Percentiles rank a stretch among this genome's conserved stretches.
Evolutionary conservation across 2,113 vertebrate species (phyloP).

Genomic region (Sula dactylatra): DNA sequence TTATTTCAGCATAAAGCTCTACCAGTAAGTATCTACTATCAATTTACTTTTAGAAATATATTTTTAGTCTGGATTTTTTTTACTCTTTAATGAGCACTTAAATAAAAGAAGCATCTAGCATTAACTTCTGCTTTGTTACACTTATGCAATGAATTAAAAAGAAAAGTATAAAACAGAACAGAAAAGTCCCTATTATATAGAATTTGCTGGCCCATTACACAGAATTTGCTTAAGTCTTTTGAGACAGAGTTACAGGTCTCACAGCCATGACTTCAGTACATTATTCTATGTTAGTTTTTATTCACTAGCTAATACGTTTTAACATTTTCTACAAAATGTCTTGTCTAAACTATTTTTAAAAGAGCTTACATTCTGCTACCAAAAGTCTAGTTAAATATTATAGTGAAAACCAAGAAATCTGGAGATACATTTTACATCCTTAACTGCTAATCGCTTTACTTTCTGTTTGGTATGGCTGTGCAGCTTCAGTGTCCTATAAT

Average conservation of each 20-base stretch:
- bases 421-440: background rate
- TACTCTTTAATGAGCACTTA: background rate
- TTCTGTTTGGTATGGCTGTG: background rate
- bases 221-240: conserved; percentile 33
- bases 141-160: background rate
- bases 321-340: conserved; percentile 10
- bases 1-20: background rate
- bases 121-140: background rate
- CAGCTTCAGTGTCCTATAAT: background rate
- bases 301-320: conserved; percentile 24
- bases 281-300: background rate
- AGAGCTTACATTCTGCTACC: conserved; percentile 26
- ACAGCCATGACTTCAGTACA: background rate
- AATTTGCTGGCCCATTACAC: conserved; percentile 39
- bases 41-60: background rate
- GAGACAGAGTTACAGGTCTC: background rate
- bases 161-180: background rate
- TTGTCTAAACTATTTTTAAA: conserved; percentile 48
- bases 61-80: background rate
- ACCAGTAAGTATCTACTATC: conserved; percentile 13
- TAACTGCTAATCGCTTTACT: background rate
- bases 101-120: background rate
- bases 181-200: conserved; percentile 14
- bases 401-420: background rate
- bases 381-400: conserved; percentile 9